These are phyloP conservation scores for Corythornis leucogaster DNA, from an alignment of 2,797 vertebrate genomes.

Conservation along the genomic window DNA sequence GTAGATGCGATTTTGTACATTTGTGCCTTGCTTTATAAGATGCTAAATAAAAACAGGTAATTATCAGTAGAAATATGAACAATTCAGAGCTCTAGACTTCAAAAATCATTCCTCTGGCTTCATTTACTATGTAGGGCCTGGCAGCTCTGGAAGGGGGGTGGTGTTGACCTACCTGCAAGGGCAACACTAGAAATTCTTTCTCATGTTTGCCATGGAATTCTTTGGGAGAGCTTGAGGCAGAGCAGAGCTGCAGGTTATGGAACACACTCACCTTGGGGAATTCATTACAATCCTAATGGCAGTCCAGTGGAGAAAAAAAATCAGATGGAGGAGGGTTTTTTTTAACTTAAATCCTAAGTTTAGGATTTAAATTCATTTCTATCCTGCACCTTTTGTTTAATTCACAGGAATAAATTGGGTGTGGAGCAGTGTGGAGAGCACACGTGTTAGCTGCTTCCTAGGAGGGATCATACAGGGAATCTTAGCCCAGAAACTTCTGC, in stretches of 20 bases:
- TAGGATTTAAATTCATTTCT: neutral
- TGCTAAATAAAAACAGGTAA: slow-evolving; percentile 42
- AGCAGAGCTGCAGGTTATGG: neutral
- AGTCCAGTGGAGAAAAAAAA: neutral
- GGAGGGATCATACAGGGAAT: neutral
- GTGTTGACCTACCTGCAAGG: neutral
- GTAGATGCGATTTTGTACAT: slow-evolving; percentile 50
- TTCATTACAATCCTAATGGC: neutral
- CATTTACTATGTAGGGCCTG: neutral
- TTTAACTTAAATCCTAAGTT: neutral
- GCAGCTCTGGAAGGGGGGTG: slow-evolving; percentile 4
- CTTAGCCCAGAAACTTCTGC: neutral
- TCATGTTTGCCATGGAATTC: neutral
- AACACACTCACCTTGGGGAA: neutral
- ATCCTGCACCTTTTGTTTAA: neutral
- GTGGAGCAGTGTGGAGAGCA: neutral
- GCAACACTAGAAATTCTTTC: slow-evolving; percentile 10
- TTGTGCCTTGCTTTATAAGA: slow-evolving; percentile 73
- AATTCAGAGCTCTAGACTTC: slow-evolving; percentile 40
- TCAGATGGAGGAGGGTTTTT: neutral
- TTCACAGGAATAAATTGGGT: neutral
- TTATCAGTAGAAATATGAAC: slow-evolving; percentile 51
- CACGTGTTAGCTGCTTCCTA: neutral
- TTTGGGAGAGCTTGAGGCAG: neutral
- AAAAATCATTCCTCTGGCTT: slow-evolving; percentile 50